Percentiles rank a stretch among this genome's conserved stretches.
Evolutionary conservation across 2,888 invertebrate species (phyloP).

Genomic region (Harpalus rufipes): DNA sequence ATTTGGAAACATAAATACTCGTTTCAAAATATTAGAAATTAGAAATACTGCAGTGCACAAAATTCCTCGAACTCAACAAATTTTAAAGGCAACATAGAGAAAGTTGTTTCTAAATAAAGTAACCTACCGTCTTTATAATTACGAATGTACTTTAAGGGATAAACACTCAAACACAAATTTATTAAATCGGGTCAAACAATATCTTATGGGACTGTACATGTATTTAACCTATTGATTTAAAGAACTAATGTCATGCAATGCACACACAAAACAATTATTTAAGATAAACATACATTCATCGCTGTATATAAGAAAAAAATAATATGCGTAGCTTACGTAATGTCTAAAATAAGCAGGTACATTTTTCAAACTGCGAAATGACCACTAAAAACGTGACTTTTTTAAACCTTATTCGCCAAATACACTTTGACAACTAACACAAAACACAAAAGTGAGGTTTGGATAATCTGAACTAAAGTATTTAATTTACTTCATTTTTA

Average conservation of each 20-base stretch:
- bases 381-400: constrained; percentile 49
- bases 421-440: constrained; percentile 55
- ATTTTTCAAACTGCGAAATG: constrained; percentile 59
- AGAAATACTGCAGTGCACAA: constrained; percentile 47
- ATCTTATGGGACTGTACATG: constrained; percentile 64
- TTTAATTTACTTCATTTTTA: constrained; percentile 45
- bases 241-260: constrained; percentile 64
- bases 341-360: constrained; percentile 66
- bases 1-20: neutral
- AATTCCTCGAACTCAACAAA: constrained; percentile 17
- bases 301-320: constrained; percentile 57
- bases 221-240: constrained; percentile 67
- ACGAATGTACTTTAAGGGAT: constrained; percentile 60
- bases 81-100: constrained; percentile 45
- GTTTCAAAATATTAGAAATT: constrained; percentile 8
- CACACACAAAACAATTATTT: constrained; percentile 60
- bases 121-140: constrained; percentile 53
- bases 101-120: constrained; percentile 24
- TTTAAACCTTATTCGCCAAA: constrained; percentile 46
- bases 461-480: constrained; percentile 25
- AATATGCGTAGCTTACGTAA: constrained; percentile 65
- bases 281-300: constrained; percentile 62
- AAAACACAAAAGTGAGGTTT: constrained; percentile 12
- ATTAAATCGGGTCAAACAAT: constrained; percentile 66
- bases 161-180: constrained; percentile 48